Base-by-base conservation (phyloP, 2,113 vertebrate genomes). In the Pseudorhombus dupliciocellatus region DNA sequence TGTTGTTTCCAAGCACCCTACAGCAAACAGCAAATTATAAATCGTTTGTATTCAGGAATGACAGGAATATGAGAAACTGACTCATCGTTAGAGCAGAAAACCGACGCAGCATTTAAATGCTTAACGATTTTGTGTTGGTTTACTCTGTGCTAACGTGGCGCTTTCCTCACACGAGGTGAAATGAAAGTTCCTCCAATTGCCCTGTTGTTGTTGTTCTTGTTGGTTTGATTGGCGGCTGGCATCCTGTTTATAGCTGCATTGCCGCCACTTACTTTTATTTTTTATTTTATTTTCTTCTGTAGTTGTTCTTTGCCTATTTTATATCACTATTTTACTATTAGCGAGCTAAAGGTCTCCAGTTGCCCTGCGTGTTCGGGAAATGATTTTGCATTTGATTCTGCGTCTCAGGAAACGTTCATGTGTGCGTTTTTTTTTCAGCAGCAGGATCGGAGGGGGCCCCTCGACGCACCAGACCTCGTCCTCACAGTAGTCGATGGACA, bases 401-500 rank as follows among this genome's bases (percentile, higher is more conserved):
- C 71, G 70, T 84, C 71, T 72, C 60, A 14, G 81, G 61, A 79
- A 83, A 81, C 21, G 70, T 69, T 67, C 34, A 28, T 59, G 66
- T 60, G 57, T 58, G 73, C 4, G 20, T 54, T 63, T 77, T 64
- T 16, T 52, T 62, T 75, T 68, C 24, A 58, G 67, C 70, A 18
- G 46, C 54, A n/a, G 55, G 51, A 71, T 54, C 18, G 25, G 24
- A 55, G 28, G 53, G 66, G 77, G 61, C 62, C 80, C 70, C 66
- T 60, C 34, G 54, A 70, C 73, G 62, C 54, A 67, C 58, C 66
- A 61, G 75, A 2, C 66, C 74, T 83, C 53, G 25, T 79, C 84
- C 73, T 87, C 73, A 66, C 84, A 75, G 89, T 78, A 79, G 86
- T 77, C 15, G 50, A 61, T 84, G 81, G 86, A 87, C 70, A 62